phyloP scores from a whole-genome alignment of 2,888 invertebrate genomes.

The Aphidius colemani region DNA sequence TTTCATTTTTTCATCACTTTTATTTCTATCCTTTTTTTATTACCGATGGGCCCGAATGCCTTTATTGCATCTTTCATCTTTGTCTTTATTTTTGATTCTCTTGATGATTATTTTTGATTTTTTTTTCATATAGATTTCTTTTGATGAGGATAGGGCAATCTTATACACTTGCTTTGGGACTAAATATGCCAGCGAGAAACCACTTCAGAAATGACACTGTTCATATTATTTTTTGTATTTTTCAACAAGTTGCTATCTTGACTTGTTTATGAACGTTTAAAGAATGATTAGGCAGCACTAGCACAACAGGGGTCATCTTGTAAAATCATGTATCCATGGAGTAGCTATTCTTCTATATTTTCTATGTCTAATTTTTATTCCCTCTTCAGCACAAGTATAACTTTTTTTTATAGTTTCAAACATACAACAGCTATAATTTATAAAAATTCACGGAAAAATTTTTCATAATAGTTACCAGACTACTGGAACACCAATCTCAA shows the following conservation, averaged over 20 bases:
- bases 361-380: not conserved
- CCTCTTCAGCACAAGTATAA: not conserved
- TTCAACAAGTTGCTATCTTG: conserved; percentile 30
- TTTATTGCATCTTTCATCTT: conserved; percentile 12
- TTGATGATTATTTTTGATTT: no score
- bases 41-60: not conserved
- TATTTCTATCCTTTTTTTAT: conserved; percentile 16
- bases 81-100: conserved; percentile 1
- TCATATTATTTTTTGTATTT: conserved; percentile 3
- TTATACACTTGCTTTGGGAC: no score
- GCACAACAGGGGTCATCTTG: conserved; percentile 51
- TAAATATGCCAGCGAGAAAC: not conserved
- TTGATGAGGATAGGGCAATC: no score
- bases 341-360: not conserved
- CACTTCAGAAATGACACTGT: conserved; percentile 14
- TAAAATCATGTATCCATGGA: conserved; percentile 30
- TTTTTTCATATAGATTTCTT: no score
- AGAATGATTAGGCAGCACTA: conserved; percentile 59
- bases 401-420: not conserved
- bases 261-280: conserved; percentile 60
- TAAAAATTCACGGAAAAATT: no score
- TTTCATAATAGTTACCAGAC: no score
- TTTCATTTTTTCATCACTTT: conserved; percentile 14
- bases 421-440: no score
- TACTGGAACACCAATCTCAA: no score